These are phyloP conservation scores for Ruditapes philippinarum DNA, from an alignment of 1,140 invertebrate genomes.

Conservation along the genomic window DNA sequence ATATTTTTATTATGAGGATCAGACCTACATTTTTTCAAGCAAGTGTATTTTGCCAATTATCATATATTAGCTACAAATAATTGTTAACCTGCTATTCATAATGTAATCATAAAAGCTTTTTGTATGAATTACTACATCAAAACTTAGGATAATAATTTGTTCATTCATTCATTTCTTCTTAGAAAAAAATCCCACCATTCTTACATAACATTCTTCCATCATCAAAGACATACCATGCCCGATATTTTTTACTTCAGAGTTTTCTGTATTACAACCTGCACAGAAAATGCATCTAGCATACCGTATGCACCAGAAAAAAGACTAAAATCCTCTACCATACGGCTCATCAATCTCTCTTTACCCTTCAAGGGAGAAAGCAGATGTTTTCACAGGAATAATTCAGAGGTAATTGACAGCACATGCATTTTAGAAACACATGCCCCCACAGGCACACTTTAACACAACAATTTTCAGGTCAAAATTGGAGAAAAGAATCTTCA, in stretches of 20 bases:
- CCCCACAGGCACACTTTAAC: not conserved
- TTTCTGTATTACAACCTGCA: conserved; percentile 21
- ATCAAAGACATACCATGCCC: not conserved
- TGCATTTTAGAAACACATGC: not conserved
- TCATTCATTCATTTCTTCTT: not conserved
- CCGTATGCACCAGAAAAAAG: too few species aligned
- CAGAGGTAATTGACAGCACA: conserved; percentile 15
- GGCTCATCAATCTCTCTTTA: not conserved
- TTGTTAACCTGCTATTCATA: too few species aligned
- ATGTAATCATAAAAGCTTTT: too few species aligned
- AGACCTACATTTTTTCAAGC: too few species aligned
- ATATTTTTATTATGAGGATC: too few species aligned
- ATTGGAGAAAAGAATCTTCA: not conserved
- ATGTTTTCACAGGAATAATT: not conserved
- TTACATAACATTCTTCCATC: not conserved
- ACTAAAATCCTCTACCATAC: not conserved
- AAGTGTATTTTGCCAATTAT: too few species aligned
- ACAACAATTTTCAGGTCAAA: conserved; percentile 8
- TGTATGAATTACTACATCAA: too few species aligned
- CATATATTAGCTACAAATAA: too few species aligned
- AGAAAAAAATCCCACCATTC: not conserved
- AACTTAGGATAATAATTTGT: not conserved
- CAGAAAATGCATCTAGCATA: not conserved
- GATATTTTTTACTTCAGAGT: too few species aligned
- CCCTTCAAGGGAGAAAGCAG: not conserved